Evolutionary conservation across 2,888 invertebrate species (phyloP), one percentile per base, ranked within the genome.

Genomic region (Seira ritae): DNA sequence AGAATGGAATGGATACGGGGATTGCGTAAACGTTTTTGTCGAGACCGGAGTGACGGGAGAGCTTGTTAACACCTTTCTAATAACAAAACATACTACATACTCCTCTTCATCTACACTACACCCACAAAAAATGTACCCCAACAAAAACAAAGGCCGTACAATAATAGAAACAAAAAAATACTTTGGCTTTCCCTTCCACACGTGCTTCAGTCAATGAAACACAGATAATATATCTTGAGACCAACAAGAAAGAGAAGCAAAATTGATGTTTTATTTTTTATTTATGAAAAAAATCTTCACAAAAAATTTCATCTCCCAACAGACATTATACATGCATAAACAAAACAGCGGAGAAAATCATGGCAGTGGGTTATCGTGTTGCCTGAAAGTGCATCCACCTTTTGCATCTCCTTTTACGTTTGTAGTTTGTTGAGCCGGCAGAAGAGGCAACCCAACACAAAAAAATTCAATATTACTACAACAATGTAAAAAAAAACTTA

Each of bases 291-390:
- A 6, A 78, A 77, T 4, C 42, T 22, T 19, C n/a, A n/a, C n/a
- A n/a, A n/a, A n/a, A n/a, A n/a, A n/a, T n/a, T n/a, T n/a, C n/a
- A n/a, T n/a, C n/a, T n/a, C n/a, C n/a, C n/a, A n/a, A n/a, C n/a
- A n/a, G n/a, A n/a, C n/a, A n/a, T 50, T 24, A 22, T 24, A 67
- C 46, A 81, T 42, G 17, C 55, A 23, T 75, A 37, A 31, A 77
- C 69, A 55, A 20, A 68, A 22, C 37, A 24, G 70, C 23, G 37
- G 70, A 70, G 42, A 84, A 84, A 84, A 78, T 78, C 73, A 79
- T 74, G 84, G 84, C 84, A 84, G 74, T 84, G 70, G 84, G 84
- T 84, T 83, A 83, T 70, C 71, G 78, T 78, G 77, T 65, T 74
- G 78, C 66, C 74, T n/a, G 46, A 70, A 84, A 75, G 84, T 84